Evolutionary conservation across 2,797 vertebrate genomes (phyloP).

Genomic region (Eulemur albifrons): DNA sequence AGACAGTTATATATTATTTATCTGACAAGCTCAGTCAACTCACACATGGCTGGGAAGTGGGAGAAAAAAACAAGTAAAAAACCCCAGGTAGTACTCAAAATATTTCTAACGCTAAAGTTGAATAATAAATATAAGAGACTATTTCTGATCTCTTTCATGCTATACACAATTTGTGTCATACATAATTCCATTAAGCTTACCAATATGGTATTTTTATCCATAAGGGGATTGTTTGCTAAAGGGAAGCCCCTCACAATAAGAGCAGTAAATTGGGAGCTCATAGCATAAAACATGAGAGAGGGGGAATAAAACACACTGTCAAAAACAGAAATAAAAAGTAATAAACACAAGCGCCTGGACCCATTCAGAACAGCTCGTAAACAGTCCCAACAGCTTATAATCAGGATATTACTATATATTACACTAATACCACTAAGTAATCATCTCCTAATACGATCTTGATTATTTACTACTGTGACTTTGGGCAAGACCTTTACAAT

Average conservation of each 20-base stretch:
- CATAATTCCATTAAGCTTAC: constrained; percentile 3
- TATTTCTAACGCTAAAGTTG: constrained; percentile 45
- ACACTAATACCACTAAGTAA: neutral
- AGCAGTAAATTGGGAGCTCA: neutral
- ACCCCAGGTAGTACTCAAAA: neutral
- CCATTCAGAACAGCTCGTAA: constrained; percentile 10
- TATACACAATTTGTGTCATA: neutral
- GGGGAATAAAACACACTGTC: neutral
- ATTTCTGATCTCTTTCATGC: neutral
- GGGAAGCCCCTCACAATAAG: neutral
- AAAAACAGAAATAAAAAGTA: constrained; percentile 33
- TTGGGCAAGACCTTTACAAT: neutral
- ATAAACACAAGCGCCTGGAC: neutral
- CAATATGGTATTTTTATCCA: neutral
- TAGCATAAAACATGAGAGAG: neutral
- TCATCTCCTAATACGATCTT: neutral
- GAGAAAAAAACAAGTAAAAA: neutral
- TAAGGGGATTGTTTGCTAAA: neutral
- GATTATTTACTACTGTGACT: constrained; percentile 13
- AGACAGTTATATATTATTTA: constrained; percentile 14
- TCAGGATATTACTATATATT: neutral
- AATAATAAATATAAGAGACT: neutral
- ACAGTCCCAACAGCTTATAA: neutral
- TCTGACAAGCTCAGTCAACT: constrained; percentile 20
- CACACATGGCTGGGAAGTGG: neutral